These are phyloP conservation scores for Ammodramus savannarum DNA, from an alignment of 2,113 vertebrate genomes.

Conservation along the genomic window DNA sequence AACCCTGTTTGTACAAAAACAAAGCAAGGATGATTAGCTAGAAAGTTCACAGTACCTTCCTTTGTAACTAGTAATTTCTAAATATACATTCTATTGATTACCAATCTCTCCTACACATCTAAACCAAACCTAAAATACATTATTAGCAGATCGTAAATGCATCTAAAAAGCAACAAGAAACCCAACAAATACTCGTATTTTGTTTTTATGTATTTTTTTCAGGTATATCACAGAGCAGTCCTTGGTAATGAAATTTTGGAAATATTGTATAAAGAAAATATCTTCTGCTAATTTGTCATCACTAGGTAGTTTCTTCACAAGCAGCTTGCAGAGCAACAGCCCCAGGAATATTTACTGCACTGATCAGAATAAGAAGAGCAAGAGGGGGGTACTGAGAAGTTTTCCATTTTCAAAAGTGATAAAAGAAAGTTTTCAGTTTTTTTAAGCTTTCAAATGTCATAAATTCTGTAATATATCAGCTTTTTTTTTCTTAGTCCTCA, in stretches of 20 bases:
- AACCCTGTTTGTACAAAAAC: background rate
- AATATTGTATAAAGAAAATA: background rate
- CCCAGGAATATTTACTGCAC: background rate
- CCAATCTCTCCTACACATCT: background rate
- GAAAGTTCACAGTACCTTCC: background rate
- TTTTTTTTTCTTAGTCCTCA: background rate
- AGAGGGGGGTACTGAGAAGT: background rate
- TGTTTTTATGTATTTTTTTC: background rate
- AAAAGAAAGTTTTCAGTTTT: background rate
- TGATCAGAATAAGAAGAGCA: background rate
- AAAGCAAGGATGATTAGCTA: background rate
- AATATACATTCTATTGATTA: background rate
- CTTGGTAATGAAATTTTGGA: rapidly evolving
- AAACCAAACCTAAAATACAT: background rate
- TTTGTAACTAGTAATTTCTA: background rate
- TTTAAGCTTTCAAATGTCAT: background rate
- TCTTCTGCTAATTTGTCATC: background rate
- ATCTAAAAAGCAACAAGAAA: background rate
- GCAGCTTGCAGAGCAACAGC: background rate
- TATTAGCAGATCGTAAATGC: background rate
- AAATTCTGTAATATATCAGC: background rate
- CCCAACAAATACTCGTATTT: background rate
- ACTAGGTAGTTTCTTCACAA: background rate
- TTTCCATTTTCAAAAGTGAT: background rate
- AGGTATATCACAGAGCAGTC: background rate